A percentile compares a stretch with the other conserved stretches of the same genome.
Conservation (phyloP, 1,140 invertebrate species). For the Halesus radiatus region DNA sequence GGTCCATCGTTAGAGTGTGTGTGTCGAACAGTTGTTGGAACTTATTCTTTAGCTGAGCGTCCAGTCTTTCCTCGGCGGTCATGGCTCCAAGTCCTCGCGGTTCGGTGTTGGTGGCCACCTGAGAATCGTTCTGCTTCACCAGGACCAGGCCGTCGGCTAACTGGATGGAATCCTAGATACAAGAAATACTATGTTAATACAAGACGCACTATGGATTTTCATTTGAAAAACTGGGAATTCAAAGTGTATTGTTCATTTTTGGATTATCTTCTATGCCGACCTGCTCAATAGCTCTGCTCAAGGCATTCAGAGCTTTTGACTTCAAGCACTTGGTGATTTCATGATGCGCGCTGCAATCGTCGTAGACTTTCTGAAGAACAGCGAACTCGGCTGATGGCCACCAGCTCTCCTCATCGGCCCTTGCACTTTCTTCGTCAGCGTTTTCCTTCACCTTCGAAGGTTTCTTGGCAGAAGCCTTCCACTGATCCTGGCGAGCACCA, state of each 20-base stretch:
- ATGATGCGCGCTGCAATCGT: conserved; percentile 73
- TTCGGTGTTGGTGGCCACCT: conserved; percentile 63
- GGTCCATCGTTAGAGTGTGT: conserved; percentile 67
- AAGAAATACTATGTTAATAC: conserved; percentile 15
- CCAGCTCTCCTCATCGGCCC: conserved; percentile 68
- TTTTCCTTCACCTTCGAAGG: conserved; percentile 62
- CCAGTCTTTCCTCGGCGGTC: conserved; percentile 67
- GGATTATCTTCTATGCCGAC: conserved; percentile 53
- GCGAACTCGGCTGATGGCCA: conserved; percentile 69
- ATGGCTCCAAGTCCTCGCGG: conserved; percentile 68
- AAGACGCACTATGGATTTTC: background rate
- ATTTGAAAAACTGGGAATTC: no score
- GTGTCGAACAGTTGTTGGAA: conserved; percentile 68
- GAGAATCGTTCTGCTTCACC: conserved; percentile 71
- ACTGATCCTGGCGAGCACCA: conserved; percentile 59
- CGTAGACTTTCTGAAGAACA: conserved; percentile 72
- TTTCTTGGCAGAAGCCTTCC: conserved; percentile 11
- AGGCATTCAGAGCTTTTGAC: conserved; percentile 70
- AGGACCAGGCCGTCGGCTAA: conserved; percentile 71
- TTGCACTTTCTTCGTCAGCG: conserved; percentile 67
- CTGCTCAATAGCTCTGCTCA: conserved; percentile 72
- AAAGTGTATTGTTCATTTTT: background rate
- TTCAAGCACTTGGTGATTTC: conserved; percentile 73
- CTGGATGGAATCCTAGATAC: conserved; percentile 69
- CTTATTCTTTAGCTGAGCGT: conserved; percentile 65